These are phyloP conservation scores for Procapra przewalskii DNA, from an alignment of 2,113 vertebrate genomes.

Conservation along the genomic window DNA sequence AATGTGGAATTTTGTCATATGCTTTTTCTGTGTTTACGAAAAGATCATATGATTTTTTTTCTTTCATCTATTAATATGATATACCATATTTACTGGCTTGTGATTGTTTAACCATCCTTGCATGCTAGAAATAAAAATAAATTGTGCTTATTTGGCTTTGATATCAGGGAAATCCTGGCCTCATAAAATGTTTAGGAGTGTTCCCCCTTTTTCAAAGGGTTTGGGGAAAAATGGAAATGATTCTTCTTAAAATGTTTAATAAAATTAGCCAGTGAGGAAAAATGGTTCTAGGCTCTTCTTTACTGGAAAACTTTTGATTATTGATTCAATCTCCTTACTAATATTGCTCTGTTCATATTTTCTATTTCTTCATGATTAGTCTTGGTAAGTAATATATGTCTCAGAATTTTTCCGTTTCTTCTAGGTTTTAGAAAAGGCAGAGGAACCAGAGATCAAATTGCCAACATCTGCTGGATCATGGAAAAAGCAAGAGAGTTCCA, in stretches of 20 bases:
- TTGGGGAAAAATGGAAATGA: not conserved
- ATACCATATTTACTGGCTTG: not conserved
- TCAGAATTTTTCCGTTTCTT: not conserved
- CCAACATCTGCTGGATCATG: too few species aligned
- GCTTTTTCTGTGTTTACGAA: not conserved
- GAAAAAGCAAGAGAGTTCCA: too few species aligned
- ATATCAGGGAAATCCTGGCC: not conserved
- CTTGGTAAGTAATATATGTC: not conserved
- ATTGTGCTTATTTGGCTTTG: not conserved
- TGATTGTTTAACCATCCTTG: too few species aligned
- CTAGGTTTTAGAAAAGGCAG: not conserved
- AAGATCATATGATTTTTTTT: not conserved
- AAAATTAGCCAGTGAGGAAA: not conserved
- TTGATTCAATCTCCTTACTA: not conserved
- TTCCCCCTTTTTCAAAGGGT: not conserved
- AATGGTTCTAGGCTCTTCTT: not conserved
- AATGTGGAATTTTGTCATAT: not conserved
- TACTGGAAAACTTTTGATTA: not conserved
- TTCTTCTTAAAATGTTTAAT: not conserved
- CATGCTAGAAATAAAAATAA: not conserved
- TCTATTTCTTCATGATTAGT: not conserved
- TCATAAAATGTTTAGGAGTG: not conserved
- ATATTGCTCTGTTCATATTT: not conserved
- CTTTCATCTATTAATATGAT: not conserved
- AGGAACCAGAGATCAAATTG: too few species aligned